Conservation (phyloP, 2,888 invertebrate genomes). For the Morinoia aosen region DNA sequence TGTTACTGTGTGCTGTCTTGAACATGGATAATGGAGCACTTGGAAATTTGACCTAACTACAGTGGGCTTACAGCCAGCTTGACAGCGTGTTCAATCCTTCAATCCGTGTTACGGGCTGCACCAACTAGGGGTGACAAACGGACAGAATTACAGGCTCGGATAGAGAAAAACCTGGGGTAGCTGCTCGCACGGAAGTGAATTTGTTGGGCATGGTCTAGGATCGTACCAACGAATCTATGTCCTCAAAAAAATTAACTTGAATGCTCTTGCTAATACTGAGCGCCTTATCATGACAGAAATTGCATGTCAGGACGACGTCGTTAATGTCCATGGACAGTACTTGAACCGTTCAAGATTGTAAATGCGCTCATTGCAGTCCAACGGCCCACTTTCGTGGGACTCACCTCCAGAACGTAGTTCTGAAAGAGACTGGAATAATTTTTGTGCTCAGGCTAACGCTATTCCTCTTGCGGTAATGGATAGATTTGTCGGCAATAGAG, state of each 20-base stretch:
- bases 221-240: neutral
- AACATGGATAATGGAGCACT: conserved; percentile 43
- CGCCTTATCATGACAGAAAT: neutral
- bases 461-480: neutral
- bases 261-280: neutral
- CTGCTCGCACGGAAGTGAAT: neutral
- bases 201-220: conserved; percentile 27
- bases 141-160: neutral
- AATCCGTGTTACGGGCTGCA: neutral
- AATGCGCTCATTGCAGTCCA: neutral
- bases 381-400: neutral
- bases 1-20: neutral
- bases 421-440: neutral
- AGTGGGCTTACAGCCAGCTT: neutral
- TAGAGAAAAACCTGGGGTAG: neutral
- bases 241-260: neutral
- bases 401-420: neutral
- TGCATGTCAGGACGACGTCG: neutral
- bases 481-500: neutral
- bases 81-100: neutral
- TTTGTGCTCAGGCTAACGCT: neutral
- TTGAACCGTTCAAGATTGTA: neutral
- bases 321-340: neutral
- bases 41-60: neutral
- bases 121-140: neutral